Percentiles rank a stretch among this genome's conserved stretches.
Evolutionary conservation across 2,888 invertebrate species (phyloP).

Genomic region (Machimus atricapillus): DNA sequence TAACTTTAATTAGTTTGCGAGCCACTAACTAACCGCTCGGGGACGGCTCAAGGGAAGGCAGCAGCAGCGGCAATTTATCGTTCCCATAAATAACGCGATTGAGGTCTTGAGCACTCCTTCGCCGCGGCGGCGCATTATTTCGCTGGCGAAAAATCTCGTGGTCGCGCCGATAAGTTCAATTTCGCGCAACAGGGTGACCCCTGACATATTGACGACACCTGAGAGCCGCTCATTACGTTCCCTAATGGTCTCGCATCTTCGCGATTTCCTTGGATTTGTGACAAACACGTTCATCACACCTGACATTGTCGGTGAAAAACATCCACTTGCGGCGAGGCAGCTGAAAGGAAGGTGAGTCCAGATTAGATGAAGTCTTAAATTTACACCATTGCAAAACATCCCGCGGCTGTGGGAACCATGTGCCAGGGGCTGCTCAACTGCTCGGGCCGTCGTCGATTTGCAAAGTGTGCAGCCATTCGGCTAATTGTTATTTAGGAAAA

Average conservation of each 20-base stretch:
- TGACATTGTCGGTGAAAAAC: neutral
- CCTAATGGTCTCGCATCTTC: slow-evolving; percentile 30
- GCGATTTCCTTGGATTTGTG: slow-evolving; percentile 28
- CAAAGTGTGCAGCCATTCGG: neutral
- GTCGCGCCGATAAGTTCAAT: slow-evolving; percentile 33
- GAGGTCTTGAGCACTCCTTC: slow-evolving; percentile 39
- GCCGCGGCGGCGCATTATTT: neutral
- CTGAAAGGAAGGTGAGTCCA: slow-evolving; percentile 35
- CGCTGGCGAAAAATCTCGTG: slow-evolving; percentile 3
- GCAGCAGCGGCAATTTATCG: slow-evolving; percentile 48
- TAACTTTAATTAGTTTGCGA: slow-evolving; percentile 43
- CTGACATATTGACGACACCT: slow-evolving; percentile 37
- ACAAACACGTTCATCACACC: slow-evolving; percentile 40
- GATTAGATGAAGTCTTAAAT: slow-evolving; percentile 37
- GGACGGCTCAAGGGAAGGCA: slow-evolving; percentile 14
- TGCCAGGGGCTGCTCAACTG: neutral
- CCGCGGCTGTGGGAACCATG: neutral
- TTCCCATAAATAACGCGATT: slow-evolving; percentile 48
- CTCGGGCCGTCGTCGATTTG: neutral
- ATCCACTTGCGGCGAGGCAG: slow-evolving; percentile 27
- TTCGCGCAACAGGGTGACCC: slow-evolving; percentile 25
- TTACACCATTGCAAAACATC: slow-evolving; percentile 11
- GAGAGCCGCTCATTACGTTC: slow-evolving; percentile 39
- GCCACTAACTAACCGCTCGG: slow-evolving; percentile 40
- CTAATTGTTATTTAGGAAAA: slow-evolving; percentile 19